These are phyloP conservation scores for Cebidichthys violaceus DNA, from an alignment of 2,113 vertebrate species.

Conservation along the genomic window DNA sequence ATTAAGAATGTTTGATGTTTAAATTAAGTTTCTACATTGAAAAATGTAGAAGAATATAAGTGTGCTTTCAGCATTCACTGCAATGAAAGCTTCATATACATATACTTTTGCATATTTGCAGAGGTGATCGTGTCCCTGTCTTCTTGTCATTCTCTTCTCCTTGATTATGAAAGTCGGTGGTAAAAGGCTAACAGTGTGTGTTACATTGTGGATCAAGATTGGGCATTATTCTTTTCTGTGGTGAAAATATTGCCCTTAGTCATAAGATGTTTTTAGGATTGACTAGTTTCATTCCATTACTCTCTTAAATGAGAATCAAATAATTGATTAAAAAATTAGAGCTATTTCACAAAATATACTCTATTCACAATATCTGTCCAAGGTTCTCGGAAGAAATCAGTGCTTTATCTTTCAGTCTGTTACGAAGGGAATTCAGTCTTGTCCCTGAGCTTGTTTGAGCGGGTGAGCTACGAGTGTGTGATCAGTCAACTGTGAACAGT, in stretches of 20 bases:
- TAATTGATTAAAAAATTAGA: neutral
- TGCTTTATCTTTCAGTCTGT: slow-evolving; percentile 52
- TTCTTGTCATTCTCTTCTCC: neutral
- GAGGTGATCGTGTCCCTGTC: neutral
- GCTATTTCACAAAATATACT: slow-evolving; percentile 4
- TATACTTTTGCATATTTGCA: neutral
- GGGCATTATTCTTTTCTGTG: neutral
- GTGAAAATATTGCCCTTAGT: neutral
- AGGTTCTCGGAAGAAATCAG: slow-evolving; percentile 36
- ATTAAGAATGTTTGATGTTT: neutral
- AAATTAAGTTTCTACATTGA: neutral
- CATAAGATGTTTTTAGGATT: neutral
- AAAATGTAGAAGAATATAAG: neutral
- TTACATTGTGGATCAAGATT: neutral
- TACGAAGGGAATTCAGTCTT: slow-evolving; percentile 63
- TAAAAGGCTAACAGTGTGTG: too few species aligned
- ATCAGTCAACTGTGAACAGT: slow-evolving; percentile 82
- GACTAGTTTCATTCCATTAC: neutral
- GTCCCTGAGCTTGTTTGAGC: slow-evolving; percentile 78
- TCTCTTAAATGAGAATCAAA: slow-evolving; percentile 13
- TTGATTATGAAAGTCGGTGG: neutral
- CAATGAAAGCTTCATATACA: neutral
- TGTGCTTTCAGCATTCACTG: neutral
- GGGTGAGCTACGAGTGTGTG: slow-evolving; percentile 73
- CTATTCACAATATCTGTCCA: slow-evolving; percentile 27